Evolutionary conservation across 2,888 invertebrate species (phyloP).

Genomic region (Xanthorhoe designata): DNA sequence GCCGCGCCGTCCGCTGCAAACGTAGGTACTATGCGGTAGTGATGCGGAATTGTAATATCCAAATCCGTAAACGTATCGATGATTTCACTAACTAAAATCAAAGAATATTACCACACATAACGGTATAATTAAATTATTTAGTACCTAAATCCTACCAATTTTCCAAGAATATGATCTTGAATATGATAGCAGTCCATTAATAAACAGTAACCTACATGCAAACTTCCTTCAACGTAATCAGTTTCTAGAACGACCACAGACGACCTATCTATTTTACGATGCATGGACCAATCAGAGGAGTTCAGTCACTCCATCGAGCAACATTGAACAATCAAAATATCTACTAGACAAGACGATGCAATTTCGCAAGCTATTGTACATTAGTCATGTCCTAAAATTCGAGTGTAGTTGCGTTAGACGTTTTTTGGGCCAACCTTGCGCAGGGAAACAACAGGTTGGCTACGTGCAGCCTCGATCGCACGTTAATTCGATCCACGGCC

Average conservation of each 20-base stretch:
- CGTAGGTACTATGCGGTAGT: slow-evolving; percentile 45
- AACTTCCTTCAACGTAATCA: slow-evolving; percentile 27
- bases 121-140: neutral
- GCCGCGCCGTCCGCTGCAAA: slow-evolving; percentile 46
- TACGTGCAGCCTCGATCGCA: slow-evolving; percentile 77
- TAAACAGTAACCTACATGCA: slow-evolving; percentile 26
- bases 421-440: slow-evolving; percentile 72
- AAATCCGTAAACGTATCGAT: slow-evolving; percentile 36
- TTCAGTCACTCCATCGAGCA: slow-evolving; percentile 16
- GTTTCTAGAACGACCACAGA: slow-evolving; percentile 29
- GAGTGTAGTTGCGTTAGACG: slow-evolving; percentile 64
- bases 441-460: slow-evolving; percentile 61
- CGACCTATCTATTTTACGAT: slow-evolving; percentile 38
- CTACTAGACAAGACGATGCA: slow-evolving; percentile 48
- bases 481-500: slow-evolving; percentile 76
- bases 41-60: slow-evolving; percentile 45
- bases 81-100: slow-evolving; percentile 13
- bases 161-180: neutral
- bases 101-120: neutral
- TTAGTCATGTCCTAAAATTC: slow-evolving; percentile 79
- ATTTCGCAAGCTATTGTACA: slow-evolving; percentile 72
- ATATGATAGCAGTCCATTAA: slow-evolving; percentile 19
- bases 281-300: slow-evolving; percentile 30
- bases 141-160: no score
- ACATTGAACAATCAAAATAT: slow-evolving; percentile 18